Evolutionary conservation across 2,113 vertebrate species (phyloP).

Genomic region (Calonectris borealis): DNA sequence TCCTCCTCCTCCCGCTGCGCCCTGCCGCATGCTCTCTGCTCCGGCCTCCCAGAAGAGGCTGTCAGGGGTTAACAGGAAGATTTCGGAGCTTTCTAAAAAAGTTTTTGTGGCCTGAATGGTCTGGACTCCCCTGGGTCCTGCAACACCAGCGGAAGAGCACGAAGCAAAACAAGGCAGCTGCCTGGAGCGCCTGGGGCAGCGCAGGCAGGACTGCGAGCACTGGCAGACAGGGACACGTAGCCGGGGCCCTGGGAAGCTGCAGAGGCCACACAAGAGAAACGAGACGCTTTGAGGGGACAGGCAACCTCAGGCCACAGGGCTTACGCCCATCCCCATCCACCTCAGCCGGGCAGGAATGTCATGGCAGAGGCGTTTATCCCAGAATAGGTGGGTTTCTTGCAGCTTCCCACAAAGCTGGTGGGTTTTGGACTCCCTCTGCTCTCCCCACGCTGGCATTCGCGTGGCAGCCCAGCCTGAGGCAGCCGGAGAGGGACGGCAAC

Average conservation of each 20-base stretch:
- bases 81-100: constrained; percentile 35
- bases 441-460: not conserved
- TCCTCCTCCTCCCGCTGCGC: not conserved
- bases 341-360: not conserved
- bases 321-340: not conserved
- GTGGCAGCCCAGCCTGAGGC: accelerated
- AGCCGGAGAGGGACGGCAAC: not conserved
- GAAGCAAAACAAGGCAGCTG: constrained; percentile 43
- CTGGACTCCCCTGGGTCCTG: constrained; percentile 38
- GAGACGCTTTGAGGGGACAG: not conserved
- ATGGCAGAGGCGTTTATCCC: accelerated
- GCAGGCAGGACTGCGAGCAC: not conserved
- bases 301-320: accelerated
- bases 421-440: not conserved
- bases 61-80: constrained; percentile 62
- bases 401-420: not conserved
- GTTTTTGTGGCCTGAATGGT: constrained; percentile 53
- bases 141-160: constrained; percentile 47
- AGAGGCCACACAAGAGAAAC: not conserved
- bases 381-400: not conserved
- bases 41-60: not conserved
- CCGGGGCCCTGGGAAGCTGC: not conserved
- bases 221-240: not conserved
- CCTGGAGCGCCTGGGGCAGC: not conserved
- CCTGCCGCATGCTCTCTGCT: accelerated